Evolutionary conservation across 2,797 vertebrate species (phyloP).

Genomic region (Fratercula arctica): DNA sequence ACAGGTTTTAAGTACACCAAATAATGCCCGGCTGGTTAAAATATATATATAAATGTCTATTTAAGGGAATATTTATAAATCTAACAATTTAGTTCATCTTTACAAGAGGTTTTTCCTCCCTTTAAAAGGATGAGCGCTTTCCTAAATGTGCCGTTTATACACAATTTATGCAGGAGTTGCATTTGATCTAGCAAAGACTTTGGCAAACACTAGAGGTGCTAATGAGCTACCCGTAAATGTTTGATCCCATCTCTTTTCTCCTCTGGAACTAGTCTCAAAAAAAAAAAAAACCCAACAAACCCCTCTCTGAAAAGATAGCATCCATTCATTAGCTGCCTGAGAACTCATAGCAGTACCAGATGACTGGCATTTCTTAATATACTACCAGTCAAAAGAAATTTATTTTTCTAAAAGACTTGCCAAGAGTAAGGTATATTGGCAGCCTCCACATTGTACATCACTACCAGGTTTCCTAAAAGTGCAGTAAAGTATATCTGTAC

Average conservation of each 20-base stretch:
- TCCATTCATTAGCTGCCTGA: neutral
- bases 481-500: neutral
- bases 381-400: neutral
- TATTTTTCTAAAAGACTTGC: neutral
- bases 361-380: neutral
- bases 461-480: neutral
- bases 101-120: neutral
- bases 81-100: neutral
- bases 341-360: neutral
- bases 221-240: neutral
- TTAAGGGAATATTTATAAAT: conserved; percentile 6
- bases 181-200: neutral
- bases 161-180: neutral
- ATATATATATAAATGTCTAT: neutral
- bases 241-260: neutral
- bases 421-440: neutral
- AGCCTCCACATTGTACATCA: neutral
- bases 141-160: neutral
- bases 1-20: conserved; percentile 43
- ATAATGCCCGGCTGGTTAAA: conserved; percentile 61
- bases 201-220: conserved; percentile 51
- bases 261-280: neutral
- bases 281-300: neutral
- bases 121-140: neutral
- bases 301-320: neutral